Evolutionary conservation across 2,888 invertebrate genomes (phyloP).

Genomic region (Parnassius orleans): DNA sequence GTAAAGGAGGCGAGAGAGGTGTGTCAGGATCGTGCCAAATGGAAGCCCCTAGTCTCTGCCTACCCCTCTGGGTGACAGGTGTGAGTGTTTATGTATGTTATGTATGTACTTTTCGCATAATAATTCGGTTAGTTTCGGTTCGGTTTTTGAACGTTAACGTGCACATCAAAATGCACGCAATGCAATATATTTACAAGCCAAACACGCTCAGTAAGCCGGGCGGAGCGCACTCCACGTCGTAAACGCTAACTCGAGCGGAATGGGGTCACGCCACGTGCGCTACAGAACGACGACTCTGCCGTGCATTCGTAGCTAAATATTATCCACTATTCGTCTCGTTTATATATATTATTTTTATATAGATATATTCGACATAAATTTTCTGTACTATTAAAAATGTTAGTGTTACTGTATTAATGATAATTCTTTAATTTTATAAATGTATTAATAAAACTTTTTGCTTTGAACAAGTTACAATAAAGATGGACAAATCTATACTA

Average conservation of each 20-base stretch:
- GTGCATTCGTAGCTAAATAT: conserved; percentile 31
- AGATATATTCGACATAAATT: conserved; percentile 4
- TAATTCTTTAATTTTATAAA: too few relatives aligned
- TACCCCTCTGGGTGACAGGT: too few relatives aligned
- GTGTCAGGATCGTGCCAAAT: too few relatives aligned
- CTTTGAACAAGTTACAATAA: too few relatives aligned
- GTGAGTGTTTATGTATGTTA: too few relatives aligned
- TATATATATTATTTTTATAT: too few relatives aligned
- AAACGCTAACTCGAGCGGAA: conserved; percentile 35
- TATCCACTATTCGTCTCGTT: conserved; percentile 7
- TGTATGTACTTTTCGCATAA: too few relatives aligned
- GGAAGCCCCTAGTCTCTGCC: too few relatives aligned
- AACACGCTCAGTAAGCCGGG: conserved; percentile 15
- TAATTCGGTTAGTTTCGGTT: conserved; percentile 10
- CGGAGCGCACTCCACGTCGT: conserved; percentile 35
- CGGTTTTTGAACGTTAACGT: conserved; percentile 13
- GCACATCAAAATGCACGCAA: conserved; percentile 23
- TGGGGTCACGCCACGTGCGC: conserved; percentile 35
- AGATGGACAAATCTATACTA: too few relatives aligned
- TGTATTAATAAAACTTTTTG: too few relatives aligned
- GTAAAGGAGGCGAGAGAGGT: too few relatives aligned
- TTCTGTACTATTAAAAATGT: neutral
- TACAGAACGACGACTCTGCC: conserved; percentile 28
- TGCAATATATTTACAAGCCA: conserved; percentile 22
- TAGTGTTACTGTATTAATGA: too few relatives aligned